Evolutionary conservation across 2,797 vertebrate species (phyloP).

Genomic region (Florisuga fusca): DNA sequence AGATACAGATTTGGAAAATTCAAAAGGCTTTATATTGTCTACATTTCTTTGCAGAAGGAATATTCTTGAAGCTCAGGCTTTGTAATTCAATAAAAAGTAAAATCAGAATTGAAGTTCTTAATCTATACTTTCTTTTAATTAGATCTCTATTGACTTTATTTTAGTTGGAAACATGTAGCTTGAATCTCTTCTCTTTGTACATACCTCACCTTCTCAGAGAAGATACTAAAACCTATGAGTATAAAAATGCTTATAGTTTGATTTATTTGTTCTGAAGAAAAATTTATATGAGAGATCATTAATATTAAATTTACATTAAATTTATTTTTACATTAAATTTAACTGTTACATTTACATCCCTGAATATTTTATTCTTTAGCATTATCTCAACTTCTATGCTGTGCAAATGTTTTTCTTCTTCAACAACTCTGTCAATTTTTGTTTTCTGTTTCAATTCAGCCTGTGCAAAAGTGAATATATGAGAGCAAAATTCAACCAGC

Average conservation of each 20-base stretch:
- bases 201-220: neutral
- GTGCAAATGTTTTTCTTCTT: neutral
- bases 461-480: neutral
- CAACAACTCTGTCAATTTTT: neutral
- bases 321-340: no score
- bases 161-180: neutral
- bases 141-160: neutral
- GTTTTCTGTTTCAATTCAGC: neutral
- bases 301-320: neutral
- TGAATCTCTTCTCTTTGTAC: neutral
- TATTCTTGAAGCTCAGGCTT: neutral
- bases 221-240: neutral
- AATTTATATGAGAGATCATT: neutral
- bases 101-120: neutral
- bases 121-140: neutral
- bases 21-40: neutral
- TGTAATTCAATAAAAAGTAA: neutral
- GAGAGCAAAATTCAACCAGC: neutral
- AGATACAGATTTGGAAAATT: neutral
- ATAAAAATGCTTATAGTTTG: neutral
- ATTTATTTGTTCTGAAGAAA: neutral
- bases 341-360: neutral
- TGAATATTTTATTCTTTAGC: neutral
- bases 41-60: neutral
- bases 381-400: neutral